Conservation (phyloP, 2,888 invertebrate genomes). For the Mesodorylaimus sp. region DNA sequence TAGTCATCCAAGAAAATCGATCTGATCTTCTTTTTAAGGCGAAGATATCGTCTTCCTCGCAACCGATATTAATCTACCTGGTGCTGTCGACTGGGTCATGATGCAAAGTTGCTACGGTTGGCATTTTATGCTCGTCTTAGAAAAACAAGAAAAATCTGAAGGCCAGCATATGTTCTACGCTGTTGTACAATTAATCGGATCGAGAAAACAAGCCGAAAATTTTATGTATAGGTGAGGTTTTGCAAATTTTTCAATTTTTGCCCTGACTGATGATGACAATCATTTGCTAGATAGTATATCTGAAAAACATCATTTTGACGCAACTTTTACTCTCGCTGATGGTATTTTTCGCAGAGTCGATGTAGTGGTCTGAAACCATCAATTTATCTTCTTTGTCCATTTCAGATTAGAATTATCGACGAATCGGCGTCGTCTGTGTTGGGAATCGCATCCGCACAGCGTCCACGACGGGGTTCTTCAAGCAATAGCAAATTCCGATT, state of each 20-base stretch:
- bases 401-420: slow-evolving; percentile 80
- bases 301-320: neutral
- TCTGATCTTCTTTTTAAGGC: slow-evolving; percentile 41
- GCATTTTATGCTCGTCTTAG: slow-evolving; percentile 91
- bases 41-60: slow-evolving; percentile 99
- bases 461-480: slow-evolving; percentile 96
- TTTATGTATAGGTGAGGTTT: slow-evolving; percentile 89
- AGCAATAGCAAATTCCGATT: slow-evolving; percentile 92
- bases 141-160: slow-evolving; percentile 73
- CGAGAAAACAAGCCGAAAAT: slow-evolving; percentile 93
- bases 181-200: slow-evolving; percentile 94
- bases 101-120: slow-evolving; percentile 99
- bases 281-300: slow-evolving; percentile 1
- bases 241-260: slow-evolving; percentile 6
- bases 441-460: slow-evolving; percentile 96
- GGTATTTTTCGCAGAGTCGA: too few species aligned
- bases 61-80: slow-evolving; percentile 95
- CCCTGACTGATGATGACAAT: slow-evolving; percentile 1
- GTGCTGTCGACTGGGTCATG: slow-evolving; percentile 50
- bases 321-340: too few species aligned
- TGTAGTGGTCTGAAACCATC: too few species aligned
- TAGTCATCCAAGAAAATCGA: too few species aligned
- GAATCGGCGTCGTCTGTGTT: slow-evolving; percentile 74
- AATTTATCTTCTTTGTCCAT: slow-evolving; percentile 12
- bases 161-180: slow-evolving; percentile 48